Evolutionary conservation across 1,140 invertebrate species (phyloP).

Genomic region (Drosophila ohnishii): DNA sequence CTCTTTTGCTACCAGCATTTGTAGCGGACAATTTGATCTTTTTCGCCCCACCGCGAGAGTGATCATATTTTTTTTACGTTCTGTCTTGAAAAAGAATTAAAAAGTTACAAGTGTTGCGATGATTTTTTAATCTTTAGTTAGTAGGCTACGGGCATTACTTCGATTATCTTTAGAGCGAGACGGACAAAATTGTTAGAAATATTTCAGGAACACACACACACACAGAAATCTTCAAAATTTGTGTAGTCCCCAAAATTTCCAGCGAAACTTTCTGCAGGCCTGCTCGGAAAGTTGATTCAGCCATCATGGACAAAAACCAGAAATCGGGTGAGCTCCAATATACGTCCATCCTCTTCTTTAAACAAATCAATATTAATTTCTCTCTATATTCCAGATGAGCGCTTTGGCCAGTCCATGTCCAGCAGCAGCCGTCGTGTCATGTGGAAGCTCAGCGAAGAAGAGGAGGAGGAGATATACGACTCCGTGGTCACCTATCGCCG

Average conservation of each 20-base stretch:
- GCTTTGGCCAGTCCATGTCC: slow-evolving; percentile 37
- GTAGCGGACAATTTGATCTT: no score
- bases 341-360: not conserved
- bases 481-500: slow-evolving; percentile 61
- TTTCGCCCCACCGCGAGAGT: no score
- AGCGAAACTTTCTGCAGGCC: slow-evolving; percentile 16
- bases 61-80: no score
- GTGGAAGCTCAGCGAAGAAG: slow-evolving; percentile 49
- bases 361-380: not conserved
- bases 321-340: slow-evolving; percentile 33
- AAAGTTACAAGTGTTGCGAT: no score
- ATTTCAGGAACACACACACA: slow-evolving; percentile 27
- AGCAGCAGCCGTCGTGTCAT: slow-evolving; percentile 64
- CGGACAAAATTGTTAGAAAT: slow-evolving; percentile 22
- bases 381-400: slow-evolving; percentile 26
- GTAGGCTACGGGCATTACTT: slow-evolving; percentile 20
- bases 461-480: slow-evolving; percentile 52
- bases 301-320: slow-evolving; percentile 52
- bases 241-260: slow-evolving; percentile 22
- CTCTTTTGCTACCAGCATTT: no score
- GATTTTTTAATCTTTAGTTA: not conserved
- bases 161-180: slow-evolving; percentile 5
- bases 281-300: not conserved
- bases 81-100: no score
- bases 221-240: slow-evolving; percentile 19